Evolutionary conservation across 2,888 invertebrate species (phyloP).

Genomic region (Orchestes rusci): DNA sequence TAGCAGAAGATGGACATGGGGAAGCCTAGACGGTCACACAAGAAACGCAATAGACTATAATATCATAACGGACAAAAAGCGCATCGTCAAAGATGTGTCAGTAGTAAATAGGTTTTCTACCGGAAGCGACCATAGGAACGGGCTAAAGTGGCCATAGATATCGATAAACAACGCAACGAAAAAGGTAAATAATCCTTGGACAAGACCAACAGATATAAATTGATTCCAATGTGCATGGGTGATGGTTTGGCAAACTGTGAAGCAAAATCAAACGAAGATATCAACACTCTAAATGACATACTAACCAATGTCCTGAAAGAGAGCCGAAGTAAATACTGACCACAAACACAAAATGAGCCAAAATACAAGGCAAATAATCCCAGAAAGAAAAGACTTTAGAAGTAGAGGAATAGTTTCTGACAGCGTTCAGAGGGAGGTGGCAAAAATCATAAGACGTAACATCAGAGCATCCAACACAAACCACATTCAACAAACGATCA

Average conservation of each 20-base stretch:
- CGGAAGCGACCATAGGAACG: conserved; percentile 10
- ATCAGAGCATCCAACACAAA: not conserved
- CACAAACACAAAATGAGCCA: not conserved
- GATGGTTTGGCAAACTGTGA: no score
- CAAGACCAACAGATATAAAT: not conserved
- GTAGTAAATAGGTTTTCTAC: conserved; percentile 11
- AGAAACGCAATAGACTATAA: conserved; percentile 2
- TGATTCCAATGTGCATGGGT: not conserved
- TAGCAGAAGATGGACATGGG: conserved; percentile 1
- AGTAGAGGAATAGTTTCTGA: no score
- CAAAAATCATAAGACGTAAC: not conserved
- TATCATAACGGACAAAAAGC: conserved; percentile 1
- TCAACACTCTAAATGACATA: not conserved
- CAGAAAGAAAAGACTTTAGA: no score
- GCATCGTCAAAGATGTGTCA: conserved; percentile 2
- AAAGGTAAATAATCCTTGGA: not conserved
- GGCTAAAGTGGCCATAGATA: conserved; percentile 10
- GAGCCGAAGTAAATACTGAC: not conserved
- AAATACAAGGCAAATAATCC: not conserved
- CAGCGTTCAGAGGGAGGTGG: no score
- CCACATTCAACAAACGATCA: not conserved
- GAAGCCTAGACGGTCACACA: conserved; percentile 3
- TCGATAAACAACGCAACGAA: conserved; percentile 1
- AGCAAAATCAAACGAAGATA: no score
- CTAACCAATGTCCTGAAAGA: not conserved